A percentile compares a stretch with the other conserved stretches of the same genome.
phyloP scores from a whole-genome alignment of 2,888 invertebrate genomes.

The Amblyjoppa proteus region DNA sequence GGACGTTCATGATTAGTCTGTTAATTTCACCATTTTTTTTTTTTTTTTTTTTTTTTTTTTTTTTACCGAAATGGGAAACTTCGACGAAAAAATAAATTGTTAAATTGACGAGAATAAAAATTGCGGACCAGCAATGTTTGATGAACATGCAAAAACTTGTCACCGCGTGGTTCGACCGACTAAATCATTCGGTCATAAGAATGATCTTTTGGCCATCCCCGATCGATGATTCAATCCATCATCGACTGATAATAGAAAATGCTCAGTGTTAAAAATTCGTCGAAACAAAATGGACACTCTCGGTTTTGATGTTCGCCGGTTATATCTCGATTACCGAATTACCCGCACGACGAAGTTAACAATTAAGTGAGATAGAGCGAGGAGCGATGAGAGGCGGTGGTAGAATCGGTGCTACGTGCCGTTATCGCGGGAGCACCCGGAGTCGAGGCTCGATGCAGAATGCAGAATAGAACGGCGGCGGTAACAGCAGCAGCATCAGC shows the following conservation, averaged over 20 bases:
- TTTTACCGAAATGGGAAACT: no score
- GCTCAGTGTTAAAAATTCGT: neutral
- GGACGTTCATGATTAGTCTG: no score
- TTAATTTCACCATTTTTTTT: no score
- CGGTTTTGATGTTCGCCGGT: constrained; percentile 34
- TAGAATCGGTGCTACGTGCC: constrained; percentile 59
- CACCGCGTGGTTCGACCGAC: no score
- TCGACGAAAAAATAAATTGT: neutral
- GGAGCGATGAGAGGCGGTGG: constrained; percentile 47
- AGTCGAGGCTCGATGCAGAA: constrained; percentile 60
- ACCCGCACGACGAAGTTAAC: constrained; percentile 50
- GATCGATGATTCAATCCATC: no score
- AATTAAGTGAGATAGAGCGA: constrained; percentile 53
- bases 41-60: no score
- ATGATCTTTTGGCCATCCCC: no score
- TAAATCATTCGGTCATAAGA: no score
- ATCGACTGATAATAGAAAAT: neutral
- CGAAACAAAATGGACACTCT: neutral
- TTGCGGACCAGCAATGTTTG: no score
- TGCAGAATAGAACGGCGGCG: constrained; percentile 50
- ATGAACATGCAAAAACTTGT: no score
- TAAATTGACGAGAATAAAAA: neutral
- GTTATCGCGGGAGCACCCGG: constrained; percentile 64
- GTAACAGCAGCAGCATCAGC: constrained; percentile 54
- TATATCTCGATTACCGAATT: constrained; percentile 57